Conservation (phyloP, 2,888 invertebrate species). For the Diarsia dahlii region DNA sequence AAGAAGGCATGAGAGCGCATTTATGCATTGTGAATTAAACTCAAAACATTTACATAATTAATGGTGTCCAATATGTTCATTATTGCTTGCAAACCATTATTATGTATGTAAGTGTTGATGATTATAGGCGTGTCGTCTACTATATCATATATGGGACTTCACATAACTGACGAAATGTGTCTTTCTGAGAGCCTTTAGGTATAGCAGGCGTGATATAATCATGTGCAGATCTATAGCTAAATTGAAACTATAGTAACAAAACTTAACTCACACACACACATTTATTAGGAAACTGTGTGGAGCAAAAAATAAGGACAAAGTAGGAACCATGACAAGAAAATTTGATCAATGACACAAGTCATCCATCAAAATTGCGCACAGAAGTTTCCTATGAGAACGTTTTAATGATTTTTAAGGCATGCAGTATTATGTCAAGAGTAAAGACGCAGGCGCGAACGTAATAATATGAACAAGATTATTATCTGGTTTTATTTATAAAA, state of each 20-base stretch:
- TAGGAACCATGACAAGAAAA: conserved; percentile 37
- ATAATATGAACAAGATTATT: conserved; percentile 2
- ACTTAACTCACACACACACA: not conserved
- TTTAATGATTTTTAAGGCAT: conserved; percentile 40
- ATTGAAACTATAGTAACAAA: not conserved
- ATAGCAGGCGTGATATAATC: not conserved
- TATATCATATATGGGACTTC: not conserved
- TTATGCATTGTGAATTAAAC: conserved; percentile 59
- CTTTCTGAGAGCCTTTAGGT: not conserved
- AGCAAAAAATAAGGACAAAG: conserved; percentile 50
- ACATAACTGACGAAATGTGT: not conserved
- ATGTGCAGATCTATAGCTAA: not conserved
- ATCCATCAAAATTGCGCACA: conserved; percentile 63
- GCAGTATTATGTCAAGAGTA: conserved; percentile 30
- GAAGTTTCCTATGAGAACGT: conserved; percentile 55
- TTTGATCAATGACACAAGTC: conserved; percentile 55
- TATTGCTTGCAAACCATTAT: not conserved
- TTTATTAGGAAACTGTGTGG: conserved; percentile 10
- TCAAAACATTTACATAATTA: conserved; percentile 63
- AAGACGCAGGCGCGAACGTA: conserved; percentile 15
- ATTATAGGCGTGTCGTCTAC: not conserved
- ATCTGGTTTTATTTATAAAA: not conserved
- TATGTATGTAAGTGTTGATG: not conserved
- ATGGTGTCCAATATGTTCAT: conserved; percentile 45
- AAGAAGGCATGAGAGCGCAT: conserved; percentile 58